Evolutionary conservation across 2,113 vertebrate species (phyloP), one percentile per base, ranked within the genome.

Genomic region (Hyperoodon ampullatus): DNA sequence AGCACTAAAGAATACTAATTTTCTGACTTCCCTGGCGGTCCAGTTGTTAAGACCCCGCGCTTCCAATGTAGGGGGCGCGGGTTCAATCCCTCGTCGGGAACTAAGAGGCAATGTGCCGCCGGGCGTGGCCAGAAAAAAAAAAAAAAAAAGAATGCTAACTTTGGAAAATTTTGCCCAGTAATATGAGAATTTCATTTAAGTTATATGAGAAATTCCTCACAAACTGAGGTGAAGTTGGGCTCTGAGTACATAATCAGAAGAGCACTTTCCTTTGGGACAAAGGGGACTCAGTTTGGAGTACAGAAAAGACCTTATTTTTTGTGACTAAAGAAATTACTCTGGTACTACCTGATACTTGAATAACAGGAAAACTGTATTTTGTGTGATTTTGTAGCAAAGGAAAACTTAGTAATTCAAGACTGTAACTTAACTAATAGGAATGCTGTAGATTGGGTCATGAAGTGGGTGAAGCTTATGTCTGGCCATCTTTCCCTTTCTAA

Each of bases 391-490:
- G 33, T 60, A 83, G 47, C 16, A 70, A 95, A 75, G 15, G 50
- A 50, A 92, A 94, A 82, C 39, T 47, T 89, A 89, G n/a, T 72
- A 71, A 84, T 60, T 75, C 33, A 35, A 90, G 81, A 91, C 8
- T 71, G 61, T 21, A 80, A 19, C 8, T 81, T 86, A 75, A 68
- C 24, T 63, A 72, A 39, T 19, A 61, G 35, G 3, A 89, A 47
- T 93, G 8, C 39, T 81, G 14, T 93, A 11, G 68, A 15, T 9
- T 61, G 50, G 21, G n/a, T 70, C 53, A 30, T 47, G 19, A 86
- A 75, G 19, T 26, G 66, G 1, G 21, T 42, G 4, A 88, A 75
- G 21, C 23, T 70, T 84, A 11, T 5, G 1, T 72, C 77, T 58
- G 66, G 11, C 33, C 26, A 65, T 33, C 28, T 53, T 88, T 70